These are phyloP conservation scores for Grallaria varia DNA, from an alignment of 2,113 vertebrate species.

Conservation along the genomic window DNA sequence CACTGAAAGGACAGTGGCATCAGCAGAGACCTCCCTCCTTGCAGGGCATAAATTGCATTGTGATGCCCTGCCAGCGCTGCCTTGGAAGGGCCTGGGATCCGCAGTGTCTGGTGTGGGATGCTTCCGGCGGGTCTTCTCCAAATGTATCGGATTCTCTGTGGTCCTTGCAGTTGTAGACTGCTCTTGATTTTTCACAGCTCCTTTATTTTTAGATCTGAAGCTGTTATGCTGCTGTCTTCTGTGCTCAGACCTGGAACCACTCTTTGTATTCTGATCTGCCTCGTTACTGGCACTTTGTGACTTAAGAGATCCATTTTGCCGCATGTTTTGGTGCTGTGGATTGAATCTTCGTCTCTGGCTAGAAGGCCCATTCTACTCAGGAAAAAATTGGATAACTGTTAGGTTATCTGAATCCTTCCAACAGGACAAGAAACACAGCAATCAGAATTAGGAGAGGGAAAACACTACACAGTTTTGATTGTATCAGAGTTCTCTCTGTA, in stretches of 20 bases:
- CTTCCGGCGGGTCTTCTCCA: constrained; percentile 69
- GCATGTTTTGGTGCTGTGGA: constrained; percentile 68
- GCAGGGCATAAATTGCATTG: constrained; percentile 76
- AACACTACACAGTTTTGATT: not conserved
- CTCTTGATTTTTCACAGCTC: constrained; percentile 67
- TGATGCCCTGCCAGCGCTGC: constrained; percentile 34
- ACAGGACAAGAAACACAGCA: not conserved
- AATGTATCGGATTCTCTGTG: constrained; percentile 11
- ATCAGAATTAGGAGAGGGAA: not conserved
- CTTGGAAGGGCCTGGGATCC: constrained; percentile 67
- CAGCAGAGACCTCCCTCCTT: constrained; percentile 74
- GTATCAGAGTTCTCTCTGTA: not conserved
- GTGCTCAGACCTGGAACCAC: constrained; percentile 66
- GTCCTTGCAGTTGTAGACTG: constrained; percentile 47
- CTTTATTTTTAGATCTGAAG: constrained; percentile 77
- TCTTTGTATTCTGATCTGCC: constrained; percentile 53
- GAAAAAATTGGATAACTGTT: constrained; percentile 16
- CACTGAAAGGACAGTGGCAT: constrained; percentile 74
- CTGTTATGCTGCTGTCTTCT: constrained; percentile 74
- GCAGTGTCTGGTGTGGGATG: constrained; percentile 16
- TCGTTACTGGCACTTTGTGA: constrained; percentile 56
- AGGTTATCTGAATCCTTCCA: not conserved
- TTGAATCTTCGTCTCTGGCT: constrained; percentile 78
- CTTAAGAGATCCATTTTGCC: constrained; percentile 67
- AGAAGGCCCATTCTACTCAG: constrained; percentile 70